Base-by-base conservation (phyloP, 37 sponge, comb jelly and placozoan genomes). In the Crambe crambe region DNA sequence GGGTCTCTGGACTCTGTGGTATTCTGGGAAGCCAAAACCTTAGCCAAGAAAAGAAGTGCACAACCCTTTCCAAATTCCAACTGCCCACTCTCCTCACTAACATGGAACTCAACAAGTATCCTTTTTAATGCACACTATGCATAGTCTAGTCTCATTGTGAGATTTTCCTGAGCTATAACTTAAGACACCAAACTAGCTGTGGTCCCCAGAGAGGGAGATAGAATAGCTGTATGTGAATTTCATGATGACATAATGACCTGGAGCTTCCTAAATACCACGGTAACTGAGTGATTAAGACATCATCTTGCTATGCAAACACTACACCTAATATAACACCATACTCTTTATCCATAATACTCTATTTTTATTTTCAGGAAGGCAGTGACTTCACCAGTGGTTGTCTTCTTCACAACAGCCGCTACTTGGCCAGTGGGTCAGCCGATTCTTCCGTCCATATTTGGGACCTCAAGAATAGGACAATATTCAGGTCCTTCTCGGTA, bases 381-480 rank as follows among this genome's bases (percentile, higher is more conserved):
- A 83, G 67, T 5, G 42, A 59, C 29, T 87, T 86, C 60, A 85
- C 82, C 9, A 78, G 82, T 66, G 85, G 86, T 37, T 77, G 85
- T 67, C 77, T 85, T 35, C 57, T 92, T 67, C 39, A 64, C 41
- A 88, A 85, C 74, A 58, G 71, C 34, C 85, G 90, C 67, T 88
- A 88, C 64, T 43, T 92, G 25, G 66, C 82, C 30, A 64, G 80
- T 39, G 93, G 89, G n/a, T 81, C 72, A 9, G 35, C 54, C 39
- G 68, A 81, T 35, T 34, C 42, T 20, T 3, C 37, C 8, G 67
- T 85, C 56, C 37, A 37, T 3, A 63, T 87, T 0, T 87, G 89
- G 92, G 91, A 90, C 68, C 68, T 81, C 70, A 85, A 90, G 78
- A 65, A 60, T 44, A 75, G 70, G 71, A 81, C 34, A 36, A 71